Percentiles rank a stretch among this genome's conserved stretches.
Conservation (phyloP, 2,888 invertebrate species). For the Drosophila nigritarsus region DNA sequence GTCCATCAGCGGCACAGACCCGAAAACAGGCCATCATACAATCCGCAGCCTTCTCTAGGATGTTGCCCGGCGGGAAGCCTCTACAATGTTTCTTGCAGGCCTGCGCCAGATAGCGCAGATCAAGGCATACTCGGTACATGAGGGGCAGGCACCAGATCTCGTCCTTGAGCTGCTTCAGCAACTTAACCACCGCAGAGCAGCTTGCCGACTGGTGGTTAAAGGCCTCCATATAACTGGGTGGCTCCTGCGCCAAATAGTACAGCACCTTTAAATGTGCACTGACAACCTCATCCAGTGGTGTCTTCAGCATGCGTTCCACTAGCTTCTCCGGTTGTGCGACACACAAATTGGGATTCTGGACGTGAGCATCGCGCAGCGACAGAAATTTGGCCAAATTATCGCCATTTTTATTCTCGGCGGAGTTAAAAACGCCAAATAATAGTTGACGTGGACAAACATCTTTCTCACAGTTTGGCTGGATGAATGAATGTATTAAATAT, state of each 20-base stretch:
- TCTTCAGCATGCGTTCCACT: slow-evolving; percentile 89
- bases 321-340: slow-evolving; percentile 89
- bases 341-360: slow-evolving; percentile 89
- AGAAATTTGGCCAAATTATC: slow-evolving; percentile 87
- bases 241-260: slow-evolving; percentile 84
- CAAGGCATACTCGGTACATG: slow-evolving; percentile 95
- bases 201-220: slow-evolving; percentile 92
- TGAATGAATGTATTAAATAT: neutral
- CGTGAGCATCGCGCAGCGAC: slow-evolving; percentile 90
- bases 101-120: slow-evolving; percentile 93
- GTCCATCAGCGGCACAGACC: slow-evolving; percentile 94
- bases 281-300: slow-evolving; percentile 91
- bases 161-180: slow-evolving; percentile 94
- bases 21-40: slow-evolving; percentile 96
- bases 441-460: slow-evolving; percentile 80
- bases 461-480: neutral
- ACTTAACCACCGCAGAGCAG: slow-evolving; percentile 91
- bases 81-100: slow-evolving; percentile 89
- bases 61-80: slow-evolving; percentile 83
- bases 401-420: slow-evolving; percentile 88
- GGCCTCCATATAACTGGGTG: slow-evolving; percentile 88
- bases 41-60: slow-evolving; percentile 96
- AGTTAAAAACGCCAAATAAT: slow-evolving; percentile 86
- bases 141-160: slow-evolving; percentile 99
- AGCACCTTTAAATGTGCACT: slow-evolving; percentile 90